These are phyloP conservation scores for Brenthis ino DNA, from an alignment of 2,888 invertebrate species.

Conservation along the genomic window DNA sequence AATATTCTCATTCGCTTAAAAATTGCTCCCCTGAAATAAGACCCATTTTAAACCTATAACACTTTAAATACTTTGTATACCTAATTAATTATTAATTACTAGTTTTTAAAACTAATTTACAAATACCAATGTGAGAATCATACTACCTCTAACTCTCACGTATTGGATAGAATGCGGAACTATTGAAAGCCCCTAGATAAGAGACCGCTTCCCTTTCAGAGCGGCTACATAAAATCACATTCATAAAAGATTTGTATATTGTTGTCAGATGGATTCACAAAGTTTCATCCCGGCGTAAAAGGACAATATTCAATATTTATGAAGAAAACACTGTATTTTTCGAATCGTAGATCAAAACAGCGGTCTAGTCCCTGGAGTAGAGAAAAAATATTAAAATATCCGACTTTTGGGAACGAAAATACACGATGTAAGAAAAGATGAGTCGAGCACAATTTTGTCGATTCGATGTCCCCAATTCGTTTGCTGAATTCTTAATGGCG, in stretches of 20 bases:
- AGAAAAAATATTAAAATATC: slow-evolving; percentile 72
- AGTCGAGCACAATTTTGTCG: slow-evolving; percentile 76
- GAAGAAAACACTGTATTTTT: slow-evolving; percentile 62
- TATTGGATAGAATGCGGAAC: not conserved
- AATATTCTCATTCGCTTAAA: no score
- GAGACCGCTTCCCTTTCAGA: slow-evolving; percentile 45
- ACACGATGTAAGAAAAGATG: slow-evolving; percentile 74
- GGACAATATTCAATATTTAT: slow-evolving; percentile 58
- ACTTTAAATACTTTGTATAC: no score
- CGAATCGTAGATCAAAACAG: slow-evolving; percentile 72
- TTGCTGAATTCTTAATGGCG: slow-evolving; percentile 76
- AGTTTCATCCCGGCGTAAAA: slow-evolving; percentile 49
- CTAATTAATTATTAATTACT: no score
- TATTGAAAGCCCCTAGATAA: slow-evolving; percentile 40
- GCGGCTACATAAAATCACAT: slow-evolving; percentile 51
- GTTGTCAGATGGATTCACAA: slow-evolving; percentile 62
- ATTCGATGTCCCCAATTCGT: slow-evolving; percentile 79
- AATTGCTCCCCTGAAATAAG: no score
- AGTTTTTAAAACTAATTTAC: no score
- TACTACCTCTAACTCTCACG: no score
- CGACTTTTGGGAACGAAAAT: slow-evolving; percentile 63
- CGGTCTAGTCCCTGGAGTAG: slow-evolving; percentile 60
- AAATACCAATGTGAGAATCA: no score
- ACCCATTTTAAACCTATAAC: no score
- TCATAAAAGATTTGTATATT: slow-evolving; percentile 64